Base-by-base conservation (phyloP, 2,797 vertebrate species). In the Dendrocincla fuliginosa region DNA sequence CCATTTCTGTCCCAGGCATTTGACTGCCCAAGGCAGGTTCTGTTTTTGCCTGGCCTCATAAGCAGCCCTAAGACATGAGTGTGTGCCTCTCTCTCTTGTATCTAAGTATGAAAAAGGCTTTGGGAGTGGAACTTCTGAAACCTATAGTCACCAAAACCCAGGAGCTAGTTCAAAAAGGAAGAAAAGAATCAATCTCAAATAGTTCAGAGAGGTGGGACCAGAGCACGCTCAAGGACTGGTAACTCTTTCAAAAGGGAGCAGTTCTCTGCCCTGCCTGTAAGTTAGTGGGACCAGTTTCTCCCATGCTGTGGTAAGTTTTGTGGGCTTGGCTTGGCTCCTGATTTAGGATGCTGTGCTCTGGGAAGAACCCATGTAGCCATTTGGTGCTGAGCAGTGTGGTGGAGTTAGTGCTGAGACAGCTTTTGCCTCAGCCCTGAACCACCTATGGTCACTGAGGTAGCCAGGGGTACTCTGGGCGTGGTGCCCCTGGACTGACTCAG, bases 291-390 rank as follows among this genome's bases (percentile, higher is more conserved):
- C 27, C 47, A 32, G 56, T 6, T 74, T 64, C 61, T 52, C 9
- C 11, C 0, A 2, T 18, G 22, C 9, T 55, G 9, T 0, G 0
- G 14, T 37, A 47, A 28, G 27, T 47, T 16, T 2, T 41, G 2
- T 28, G 23, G 33, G 56, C 6, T 16, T 67, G 18, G 17, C 19
- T 19, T 14, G 4, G 22, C 50, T 79, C 47, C 68, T 50, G 12
- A 20, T 35, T 32, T 44, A 39, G 50, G 70, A 24, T 32, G 33
- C 33, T 64, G 3, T 20, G 28, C 44, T 71, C 41, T 42, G 32
- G 30, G 42, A 44, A 59, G 50, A 79, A 41, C 25, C 13, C 25
- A 5, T 57, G 47, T 18, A 27, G 25, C 14, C 20, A 14, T 30
- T 44, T 67, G 42, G 27, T 33, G 24, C 42, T 47, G 33, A 70